Evolutionary conservation across 1,140 invertebrate genomes (phyloP), one percentile per base, ranked within the genome.

Genomic region (Marisa cornuarietis): DNA sequence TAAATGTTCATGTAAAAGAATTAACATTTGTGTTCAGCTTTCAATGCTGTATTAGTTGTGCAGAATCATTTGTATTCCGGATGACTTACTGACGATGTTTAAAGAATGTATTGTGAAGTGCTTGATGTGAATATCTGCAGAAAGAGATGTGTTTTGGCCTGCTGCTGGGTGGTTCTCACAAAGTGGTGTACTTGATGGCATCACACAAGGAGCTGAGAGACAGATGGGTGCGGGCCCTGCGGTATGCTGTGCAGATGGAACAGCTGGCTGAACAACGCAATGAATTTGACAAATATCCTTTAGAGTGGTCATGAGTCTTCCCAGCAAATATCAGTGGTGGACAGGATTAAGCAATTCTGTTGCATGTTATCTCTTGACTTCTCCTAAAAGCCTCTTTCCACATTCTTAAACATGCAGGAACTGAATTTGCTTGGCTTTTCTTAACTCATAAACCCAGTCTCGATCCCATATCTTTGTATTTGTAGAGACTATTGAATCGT

Each of bases 131-230:
- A 49, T 51, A 31, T n/a, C 31, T 92, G 10, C 88, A 92, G 80
- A 92, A 92, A 87, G 87, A 84, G 54, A 84, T 84, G 75, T 93
- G 92, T 84, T 92, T 93, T 83, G 92, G 92, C 14, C 83, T 93
- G 16, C 89, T 93, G 42, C 83, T 91, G 81, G 89, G 90, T 6
- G 83, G 88, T 13, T 88, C 88, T 58, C 89, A 91, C 83, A 87
- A 91, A 62, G 88, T 89, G 0, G 76, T 92, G 72, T 91, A 93
- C 83, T 85, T 93, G 76, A 88, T 92, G 26, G 92, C 92, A 49
- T 84, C 87, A 7, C 87, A 87, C 31, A 84, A 88, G 54, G 87
- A 90, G 20, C 85, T 89, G 18, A 86, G 91, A 31, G 91, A 92
- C 79, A 88, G 87, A 75, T 93, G 93, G 93, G 89, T 93, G 18